Base-by-base conservation (phyloP, 1,140 invertebrate species). In the Bilobella aurantiaca region DNA sequence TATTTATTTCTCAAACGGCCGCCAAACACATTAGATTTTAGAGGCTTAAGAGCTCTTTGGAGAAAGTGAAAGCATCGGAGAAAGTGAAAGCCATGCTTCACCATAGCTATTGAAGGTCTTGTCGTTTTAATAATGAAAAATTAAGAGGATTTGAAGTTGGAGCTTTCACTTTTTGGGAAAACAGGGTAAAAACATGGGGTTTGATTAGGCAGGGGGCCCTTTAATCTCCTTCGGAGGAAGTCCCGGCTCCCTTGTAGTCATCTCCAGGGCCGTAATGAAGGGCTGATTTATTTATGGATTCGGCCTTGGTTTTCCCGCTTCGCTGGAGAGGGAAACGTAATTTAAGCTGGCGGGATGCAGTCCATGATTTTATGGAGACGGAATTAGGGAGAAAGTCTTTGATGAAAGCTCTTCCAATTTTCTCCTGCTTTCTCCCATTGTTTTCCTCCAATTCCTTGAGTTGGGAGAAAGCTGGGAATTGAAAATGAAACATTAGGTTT, bases 51-150 rank as follows among this genome's bases (percentile, higher is more conserved):
- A 53, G 8, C 14, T 53, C n/a, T n/a, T n/a, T n/a, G n/a, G n/a
- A n/a, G n/a, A n/a, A n/a, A n/a, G n/a, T n/a, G n/a, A n/a, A n/a
- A n/a, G n/a, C n/a, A n/a, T n/a, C n/a, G n/a, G n/a, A n/a, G n/a
- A n/a, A n/a, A n/a, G n/a, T n/a, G n/a, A n/a, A n/a, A n/a, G n/a
- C n/a, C n/a, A n/a, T n/a, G n/a, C n/a, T n/a, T n/a, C n/a, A n/a
- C n/a, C n/a, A n/a, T n/a, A n/a, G n/a, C n/a, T n/a, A n/a, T n/a
- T n/a, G n/a, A n/a, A n/a, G n/a, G n/a, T n/a, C n/a, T n/a, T n/a
- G n/a, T n/a, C n/a, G n/a, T 53, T 53, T 53, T 53, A 53, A 53
- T 53, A 53, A 53, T 53, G 49, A 53, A 53, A 53, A 53, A 53
- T 16, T 53, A 42, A 53, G 49, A 23, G 21, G 12, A 18, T 5